Evolutionary conservation across 2,797 vertebrate species (phyloP).

Genomic region (Labeo calbasu): DNA sequence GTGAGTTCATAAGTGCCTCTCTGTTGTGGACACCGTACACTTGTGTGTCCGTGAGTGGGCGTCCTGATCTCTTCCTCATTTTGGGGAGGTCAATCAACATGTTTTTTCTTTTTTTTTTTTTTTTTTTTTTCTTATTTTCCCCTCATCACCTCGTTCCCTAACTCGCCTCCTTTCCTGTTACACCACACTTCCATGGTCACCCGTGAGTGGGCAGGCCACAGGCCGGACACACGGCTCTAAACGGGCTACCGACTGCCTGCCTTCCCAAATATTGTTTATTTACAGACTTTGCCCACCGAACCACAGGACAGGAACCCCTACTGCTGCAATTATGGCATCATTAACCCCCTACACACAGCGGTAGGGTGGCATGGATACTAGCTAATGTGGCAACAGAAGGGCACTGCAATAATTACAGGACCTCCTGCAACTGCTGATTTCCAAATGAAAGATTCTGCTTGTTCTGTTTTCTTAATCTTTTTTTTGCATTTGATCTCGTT

Average conservation of each 20-base stretch:
- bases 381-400: slow-evolving; percentile 39
- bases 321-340: slow-evolving; percentile 62
- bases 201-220: slow-evolving; percentile 71
- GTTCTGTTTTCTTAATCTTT: slow-evolving; percentile 25
- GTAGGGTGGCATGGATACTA: slow-evolving; percentile 43
- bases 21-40: slow-evolving; percentile 27
- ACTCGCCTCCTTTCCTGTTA: slow-evolving; percentile 59
- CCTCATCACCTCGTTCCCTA: slow-evolving; percentile 44
- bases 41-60: slow-evolving; percentile 44
- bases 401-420: slow-evolving; percentile 51
- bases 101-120: slow-evolving; percentile 33
- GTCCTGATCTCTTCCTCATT: slow-evolving; percentile 46
- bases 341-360: slow-evolving; percentile 58
- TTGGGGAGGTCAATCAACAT: slow-evolving; percentile 44
- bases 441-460: slow-evolving; percentile 38
- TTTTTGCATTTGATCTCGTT: slow-evolving; percentile 21
- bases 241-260: slow-evolving; percentile 72
- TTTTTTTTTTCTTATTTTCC: slow-evolving; percentile 33
- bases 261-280: slow-evolving; percentile 71
- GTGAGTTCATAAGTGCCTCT: slow-evolving; percentile 25
- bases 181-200: slow-evolving; percentile 58
- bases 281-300: slow-evolving; percentile 71
- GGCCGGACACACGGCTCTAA: slow-evolving; percentile 43
- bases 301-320: slow-evolving; percentile 75
- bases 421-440: slow-evolving; percentile 44